These are phyloP conservation scores for Drosophila navojoa DNA, from an alignment of 1,140 invertebrate genomes.

Conservation along the genomic window DNA sequence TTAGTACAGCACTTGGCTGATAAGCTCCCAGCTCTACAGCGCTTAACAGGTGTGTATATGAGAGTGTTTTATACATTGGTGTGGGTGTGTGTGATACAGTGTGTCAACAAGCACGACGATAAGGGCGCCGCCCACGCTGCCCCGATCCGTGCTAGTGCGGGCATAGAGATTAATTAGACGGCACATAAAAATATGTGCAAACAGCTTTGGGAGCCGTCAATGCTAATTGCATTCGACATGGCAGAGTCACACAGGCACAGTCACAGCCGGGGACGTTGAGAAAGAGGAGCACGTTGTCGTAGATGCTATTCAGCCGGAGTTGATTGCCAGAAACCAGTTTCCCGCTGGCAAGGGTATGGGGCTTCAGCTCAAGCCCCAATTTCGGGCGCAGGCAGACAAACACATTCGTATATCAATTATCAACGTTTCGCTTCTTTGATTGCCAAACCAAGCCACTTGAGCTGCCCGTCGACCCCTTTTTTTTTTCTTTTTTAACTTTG, in stretches of 20 bases:
- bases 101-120: constrained; percentile 45
- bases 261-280: neutral
- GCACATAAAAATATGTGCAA: constrained; percentile 30
- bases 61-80: neutral
- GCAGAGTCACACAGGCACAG: neutral
- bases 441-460: constrained; percentile 80
- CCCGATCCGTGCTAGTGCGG: constrained; percentile 23
- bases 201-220: constrained; percentile 8
- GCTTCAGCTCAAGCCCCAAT: constrained; percentile 39
- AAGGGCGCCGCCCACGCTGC: constrained; percentile 16
- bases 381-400: constrained; percentile 36
- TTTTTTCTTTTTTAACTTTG: constrained; percentile 41
- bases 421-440: constrained; percentile 63
- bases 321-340: constrained; percentile 44
- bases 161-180: constrained; percentile 40
- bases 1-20: constrained; percentile 37
- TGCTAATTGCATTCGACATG: constrained; percentile 40
- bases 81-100: constrained; percentile 28
- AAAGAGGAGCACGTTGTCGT: neutral
- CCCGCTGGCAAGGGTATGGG: neutral
- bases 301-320: neutral
- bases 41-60: constrained; percentile 7
- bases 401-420: constrained; percentile 68
- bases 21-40: constrained; percentile 35
- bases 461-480: constrained; percentile 45